Conservation (phyloP, 1,140 invertebrate genomes). For the Ostrea denselamellosa region DNA sequence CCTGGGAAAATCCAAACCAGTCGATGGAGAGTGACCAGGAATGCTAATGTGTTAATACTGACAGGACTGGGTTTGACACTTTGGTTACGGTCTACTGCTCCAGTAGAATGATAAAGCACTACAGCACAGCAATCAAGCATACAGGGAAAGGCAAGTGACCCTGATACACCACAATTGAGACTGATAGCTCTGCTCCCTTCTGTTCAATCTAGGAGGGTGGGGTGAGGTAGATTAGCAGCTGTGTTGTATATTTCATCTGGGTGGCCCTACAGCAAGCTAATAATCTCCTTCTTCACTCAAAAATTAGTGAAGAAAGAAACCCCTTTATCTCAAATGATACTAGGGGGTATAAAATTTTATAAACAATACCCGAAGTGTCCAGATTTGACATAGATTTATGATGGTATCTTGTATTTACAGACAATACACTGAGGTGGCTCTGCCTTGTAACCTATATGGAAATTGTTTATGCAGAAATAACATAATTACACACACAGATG, state of each 20-base stretch:
- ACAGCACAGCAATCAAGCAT: conserved; percentile 20
- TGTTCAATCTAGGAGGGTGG: conserved; percentile 5
- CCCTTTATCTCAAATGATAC: conserved; percentile 21
- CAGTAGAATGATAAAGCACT: conserved; percentile 35
- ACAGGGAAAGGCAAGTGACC: conserved; percentile 38
- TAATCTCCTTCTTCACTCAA: conserved; percentile 8
- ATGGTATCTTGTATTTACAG: background rate
- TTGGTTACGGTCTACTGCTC: conserved; percentile 12
- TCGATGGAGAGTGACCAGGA: conserved; percentile 6
- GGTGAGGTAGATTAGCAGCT: conserved; percentile 24
- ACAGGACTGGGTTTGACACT: conserved; percentile 33
- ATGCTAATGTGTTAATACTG: conserved; percentile 29
- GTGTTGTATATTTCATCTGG: conserved; percentile 25
- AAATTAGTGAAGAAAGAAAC: conserved; percentile 31
- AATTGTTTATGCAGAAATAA: background rate
- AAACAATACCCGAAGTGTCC: conserved; percentile 34
- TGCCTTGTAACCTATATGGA: conserved; percentile 17
- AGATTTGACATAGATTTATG: conserved; percentile 29
- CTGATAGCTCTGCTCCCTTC: conserved; percentile 6
- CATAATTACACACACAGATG: background rate
- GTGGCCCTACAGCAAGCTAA: conserved; percentile 5
- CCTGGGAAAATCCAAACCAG: background rate
- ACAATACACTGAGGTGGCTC: background rate
- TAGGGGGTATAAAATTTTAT: conserved; percentile 34
- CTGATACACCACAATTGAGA: conserved; percentile 9